Evolutionary conservation across 2,888 invertebrate genomes (phyloP).

Genomic region (Gortyna flavago): DNA sequence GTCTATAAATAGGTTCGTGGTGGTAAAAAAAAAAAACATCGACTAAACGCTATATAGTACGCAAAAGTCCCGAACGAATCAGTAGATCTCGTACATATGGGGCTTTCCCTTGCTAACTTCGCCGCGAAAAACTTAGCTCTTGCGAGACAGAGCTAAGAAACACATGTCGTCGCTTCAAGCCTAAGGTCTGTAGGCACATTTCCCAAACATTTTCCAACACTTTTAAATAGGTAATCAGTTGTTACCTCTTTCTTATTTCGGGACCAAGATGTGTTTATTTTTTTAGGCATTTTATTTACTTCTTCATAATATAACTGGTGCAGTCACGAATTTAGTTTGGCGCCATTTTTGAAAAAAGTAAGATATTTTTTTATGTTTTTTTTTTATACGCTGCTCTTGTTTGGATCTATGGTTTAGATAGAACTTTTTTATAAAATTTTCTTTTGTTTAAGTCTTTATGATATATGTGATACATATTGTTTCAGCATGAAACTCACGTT

Average conservation of each 20-base stretch:
- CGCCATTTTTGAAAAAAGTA: constrained; percentile 33
- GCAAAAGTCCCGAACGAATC: neutral
- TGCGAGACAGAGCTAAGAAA: neutral
- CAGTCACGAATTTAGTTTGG: neutral
- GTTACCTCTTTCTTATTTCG: constrained; percentile 51
- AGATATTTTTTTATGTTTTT: neutral
- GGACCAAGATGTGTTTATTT: constrained; percentile 17
- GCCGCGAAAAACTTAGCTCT: neutral
- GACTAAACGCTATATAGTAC: neutral
- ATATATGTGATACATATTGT: constrained; percentile 19
- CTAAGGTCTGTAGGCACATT: neutral
- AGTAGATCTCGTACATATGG: neutral
- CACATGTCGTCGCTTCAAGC: neutral
- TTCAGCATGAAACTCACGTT: constrained; percentile 53
- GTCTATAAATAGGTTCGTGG: neutral
- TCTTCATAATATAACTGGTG: neutral
- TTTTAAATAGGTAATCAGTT: neutral
- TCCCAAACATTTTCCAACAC: neutral
- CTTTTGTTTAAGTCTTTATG: too few relatives aligned
- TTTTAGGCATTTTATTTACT: constrained; percentile 50
- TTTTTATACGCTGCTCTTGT: neutral
- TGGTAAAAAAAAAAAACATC: neutral
- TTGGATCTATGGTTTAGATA: neutral
- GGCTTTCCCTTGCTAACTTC: neutral
- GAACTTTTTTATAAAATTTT: neutral